Evolutionary conservation across 2,888 invertebrate genomes (phyloP).

Genomic region (Crocallis elinguaria): DNA sequence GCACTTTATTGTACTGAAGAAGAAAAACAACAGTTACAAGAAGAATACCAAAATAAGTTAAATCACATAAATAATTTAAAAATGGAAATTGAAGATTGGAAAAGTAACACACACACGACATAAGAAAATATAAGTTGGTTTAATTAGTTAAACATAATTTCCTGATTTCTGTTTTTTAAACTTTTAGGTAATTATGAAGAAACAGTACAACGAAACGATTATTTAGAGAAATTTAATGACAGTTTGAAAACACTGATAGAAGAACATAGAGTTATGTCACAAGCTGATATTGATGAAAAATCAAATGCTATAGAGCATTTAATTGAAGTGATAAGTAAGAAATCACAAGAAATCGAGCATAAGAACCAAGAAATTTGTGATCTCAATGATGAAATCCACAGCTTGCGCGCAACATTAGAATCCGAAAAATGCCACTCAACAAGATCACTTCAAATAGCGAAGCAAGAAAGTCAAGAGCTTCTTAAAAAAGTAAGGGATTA

Average conservation of each 20-base stretch:
- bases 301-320: constrained; percentile 58
- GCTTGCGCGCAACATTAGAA: constrained; percentile 49
- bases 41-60: constrained; percentile 63
- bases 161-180: constrained; percentile 10
- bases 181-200: constrained; percentile 64
- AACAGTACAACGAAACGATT: constrained; percentile 55
- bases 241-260: constrained; percentile 50
- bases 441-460: constrained; percentile 54
- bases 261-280: constrained; percentile 50
- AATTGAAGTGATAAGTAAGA: constrained; percentile 52
- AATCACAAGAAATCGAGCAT: constrained; percentile 62
- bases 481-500: constrained; percentile 58
- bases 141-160: neutral
- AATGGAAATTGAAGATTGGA: constrained; percentile 69
- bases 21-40: constrained; percentile 65
- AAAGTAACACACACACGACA: constrained; percentile 50
- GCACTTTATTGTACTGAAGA: constrained; percentile 63
- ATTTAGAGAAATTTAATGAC: constrained; percentile 61
- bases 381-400: constrained; percentile 50
- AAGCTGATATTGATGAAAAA: constrained; percentile 58
- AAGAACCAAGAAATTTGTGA: constrained; percentile 53
- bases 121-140: neutral
- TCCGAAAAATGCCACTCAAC: constrained; percentile 57
- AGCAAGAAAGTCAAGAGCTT: constrained; percentile 64
- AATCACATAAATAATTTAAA: constrained; percentile 62